These are phyloP conservation scores for Caenorhabditis becei DNA, from an alignment of 2,888 invertebrate species.

Conservation along the genomic window DNA sequence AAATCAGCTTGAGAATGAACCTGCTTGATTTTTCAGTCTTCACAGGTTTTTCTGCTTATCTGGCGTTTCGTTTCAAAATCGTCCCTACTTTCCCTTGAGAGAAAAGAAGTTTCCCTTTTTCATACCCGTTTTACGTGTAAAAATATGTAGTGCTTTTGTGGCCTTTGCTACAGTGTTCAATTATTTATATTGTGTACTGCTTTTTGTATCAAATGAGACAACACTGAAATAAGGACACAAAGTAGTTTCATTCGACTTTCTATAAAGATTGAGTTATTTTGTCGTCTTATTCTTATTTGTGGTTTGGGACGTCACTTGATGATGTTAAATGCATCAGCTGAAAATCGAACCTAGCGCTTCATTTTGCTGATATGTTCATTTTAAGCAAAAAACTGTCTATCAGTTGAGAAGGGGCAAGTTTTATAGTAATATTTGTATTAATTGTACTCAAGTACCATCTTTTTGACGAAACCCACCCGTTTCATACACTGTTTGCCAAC, in stretches of 20 bases:
- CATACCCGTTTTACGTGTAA: slow-evolving; percentile 52
- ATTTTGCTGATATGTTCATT: not conserved
- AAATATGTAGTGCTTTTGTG: slow-evolving; percentile 30
- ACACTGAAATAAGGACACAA: not conserved
- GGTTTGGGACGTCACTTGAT: no score
- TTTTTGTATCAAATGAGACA: not conserved
- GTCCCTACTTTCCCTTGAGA: not conserved
- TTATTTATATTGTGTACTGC: slow-evolving; percentile 17
- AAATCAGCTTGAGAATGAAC: not conserved
- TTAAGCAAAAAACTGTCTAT: slow-evolving; percentile 8
- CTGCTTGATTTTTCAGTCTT: slow-evolving; percentile 12
- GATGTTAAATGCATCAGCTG: no score
- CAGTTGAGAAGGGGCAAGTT: slow-evolving; percentile 28
- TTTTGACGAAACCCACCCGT: slow-evolving; percentile 23
- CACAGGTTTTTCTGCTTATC: not conserved
- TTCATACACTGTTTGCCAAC: slow-evolving; percentile 16
- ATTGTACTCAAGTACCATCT: slow-evolving; percentile 29
- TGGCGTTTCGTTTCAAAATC: slow-evolving; percentile 5
- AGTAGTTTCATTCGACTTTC: not conserved
- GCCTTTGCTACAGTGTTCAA: slow-evolving; percentile 26
- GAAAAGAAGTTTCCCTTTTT: slow-evolving; percentile 17
- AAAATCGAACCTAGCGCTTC: no score
- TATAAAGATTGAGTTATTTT: not conserved
- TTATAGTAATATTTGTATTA: slow-evolving; percentile 29
- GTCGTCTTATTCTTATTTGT: not conserved